Conservation (phyloP, 2,113 vertebrate species). For the Speoplatyrhinus poulsoni region DNA sequence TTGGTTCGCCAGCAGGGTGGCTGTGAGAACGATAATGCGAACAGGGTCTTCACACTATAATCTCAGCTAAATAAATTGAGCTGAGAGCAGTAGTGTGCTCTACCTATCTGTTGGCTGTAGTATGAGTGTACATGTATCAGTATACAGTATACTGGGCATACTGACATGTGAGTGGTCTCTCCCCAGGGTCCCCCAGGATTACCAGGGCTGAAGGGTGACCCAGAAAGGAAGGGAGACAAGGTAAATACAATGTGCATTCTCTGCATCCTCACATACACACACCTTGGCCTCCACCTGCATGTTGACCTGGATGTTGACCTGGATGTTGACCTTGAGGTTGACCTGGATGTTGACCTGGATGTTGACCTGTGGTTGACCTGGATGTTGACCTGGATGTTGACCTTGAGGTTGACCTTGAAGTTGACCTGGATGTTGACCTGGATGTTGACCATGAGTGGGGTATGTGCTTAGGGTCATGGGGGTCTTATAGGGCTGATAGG, state of each 20-base stretch:
- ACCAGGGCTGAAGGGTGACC: slow-evolving; percentile 91
- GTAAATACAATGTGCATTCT: slow-evolving; percentile 56
- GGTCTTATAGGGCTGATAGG: slow-evolving; percentile 96
- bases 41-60: too few relatives aligned
- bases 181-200: slow-evolving; percentile 89
- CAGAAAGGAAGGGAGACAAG: slow-evolving; percentile 94
- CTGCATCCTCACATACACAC: neutral
- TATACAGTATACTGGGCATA: neutral
- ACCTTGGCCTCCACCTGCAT: neutral
- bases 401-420: too few relatives aligned
- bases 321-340: neutral
- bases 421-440: neutral
- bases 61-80: too few relatives aligned
- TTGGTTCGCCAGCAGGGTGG: too few relatives aligned
- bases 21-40: too few relatives aligned
- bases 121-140: too few relatives aligned
- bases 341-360: neutral
- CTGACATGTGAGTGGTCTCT: neutral
- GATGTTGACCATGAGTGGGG: slow-evolving; percentile 4
- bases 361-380: neutral
- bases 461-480: slow-evolving; percentile 86
- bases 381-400: neutral
- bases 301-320: neutral
- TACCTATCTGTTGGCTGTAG: neutral
- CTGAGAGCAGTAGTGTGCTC: neutral